Percentiles rank a stretch among this genome's conserved stretches.
Evolutionary conservation across 2,888 invertebrate genomes (phyloP).

Genomic region (Entomobrya multifasciata): DNA sequence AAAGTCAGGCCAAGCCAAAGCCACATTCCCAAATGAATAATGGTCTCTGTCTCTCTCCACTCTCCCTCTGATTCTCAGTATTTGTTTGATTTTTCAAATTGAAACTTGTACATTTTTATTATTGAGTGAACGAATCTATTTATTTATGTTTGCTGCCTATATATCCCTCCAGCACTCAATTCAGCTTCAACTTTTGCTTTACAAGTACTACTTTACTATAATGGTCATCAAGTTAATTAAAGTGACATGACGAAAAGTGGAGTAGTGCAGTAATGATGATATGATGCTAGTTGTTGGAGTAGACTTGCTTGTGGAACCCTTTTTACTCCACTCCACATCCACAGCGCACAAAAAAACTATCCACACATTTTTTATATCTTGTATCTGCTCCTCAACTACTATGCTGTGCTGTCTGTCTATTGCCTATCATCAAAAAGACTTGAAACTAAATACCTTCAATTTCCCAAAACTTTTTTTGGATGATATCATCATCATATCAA

Average conservation of each 20-base stretch:
- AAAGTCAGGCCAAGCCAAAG: background rate
- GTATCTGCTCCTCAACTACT: too few relatives aligned
- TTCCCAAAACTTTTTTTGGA: slow-evolving; percentile 7
- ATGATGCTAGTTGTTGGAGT: background rate
- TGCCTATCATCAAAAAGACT: slow-evolving; percentile 36
- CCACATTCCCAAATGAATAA: slow-evolving; percentile 35
- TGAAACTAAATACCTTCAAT: slow-evolving; percentile 1
- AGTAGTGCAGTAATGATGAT: background rate
- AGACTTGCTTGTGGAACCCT: background rate
- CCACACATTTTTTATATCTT: background rate
- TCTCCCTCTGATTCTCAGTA: slow-evolving; percentile 15
- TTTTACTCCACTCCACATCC: slow-evolving; percentile 27
- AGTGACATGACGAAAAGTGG: slow-evolving; percentile 43
- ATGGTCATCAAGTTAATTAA: slow-evolving; percentile 64
- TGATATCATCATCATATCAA: background rate
- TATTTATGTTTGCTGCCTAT: background rate
- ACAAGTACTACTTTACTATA: background rate
- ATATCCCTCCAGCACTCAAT: background rate
- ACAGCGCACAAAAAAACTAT: too few relatives aligned
- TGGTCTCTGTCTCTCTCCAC: background rate
- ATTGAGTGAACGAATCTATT: slow-evolving; percentile 52
- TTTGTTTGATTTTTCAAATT: slow-evolving; percentile 55
- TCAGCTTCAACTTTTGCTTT: too few relatives aligned
- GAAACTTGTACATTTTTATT: slow-evolving; percentile 44
- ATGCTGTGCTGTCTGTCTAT: too few relatives aligned